Evolutionary conservation across 1,140 invertebrate genomes (phyloP), one percentile per base, ranked within the genome.

Genomic region (Drosophila cardini): DNA sequence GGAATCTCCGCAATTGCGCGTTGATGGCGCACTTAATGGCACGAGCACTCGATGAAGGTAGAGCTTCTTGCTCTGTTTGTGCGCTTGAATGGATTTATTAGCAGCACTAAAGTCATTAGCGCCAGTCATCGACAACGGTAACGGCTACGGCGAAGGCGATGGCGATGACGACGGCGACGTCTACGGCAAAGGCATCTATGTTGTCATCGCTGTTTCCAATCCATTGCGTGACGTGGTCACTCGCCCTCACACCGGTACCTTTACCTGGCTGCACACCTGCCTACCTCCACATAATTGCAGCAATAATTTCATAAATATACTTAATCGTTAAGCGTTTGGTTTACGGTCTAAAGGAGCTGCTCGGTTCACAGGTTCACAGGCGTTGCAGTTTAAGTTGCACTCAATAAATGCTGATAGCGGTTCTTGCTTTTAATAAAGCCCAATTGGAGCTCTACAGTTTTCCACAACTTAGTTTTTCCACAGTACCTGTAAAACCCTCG

Each of bases 41-140:
- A 36, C 42, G 70, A 50, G 55, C 76, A 78, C 68, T 85, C 68
- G 79, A 84, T 84, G 80, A 72, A 72, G 78, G 68, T 56, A 56
- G 46, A 56, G 52, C 38, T 42, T 45, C 38, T 42, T 45, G 78
- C 65, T 78, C 72, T 55, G 76, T 73, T 86, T 79, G 68, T 70
- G 76, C 74, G 68, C 76, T 79, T 77, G 64, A 82, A 80, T 82
- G 84, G 77, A 87, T 87, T 87, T 87, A 87, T 87, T 86, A 63
- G 80, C 76, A 67, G 73, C 75, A 84, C 84, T 87, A 87, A 87
- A 87, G 67, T 89, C 84, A 87, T 87, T 87, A 87, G 84, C 85
- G 80, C 76, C 83, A 86, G 64, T 70, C 76, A 73, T 65, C 63
- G 80, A 61, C 71, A 60, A 64, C 69, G 72, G 38, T 30, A 26